These are phyloP conservation scores for Phenganax stokvisi DNA, from an alignment of 92 coral and sea anemone genomes.

Conservation along the genomic window DNA sequence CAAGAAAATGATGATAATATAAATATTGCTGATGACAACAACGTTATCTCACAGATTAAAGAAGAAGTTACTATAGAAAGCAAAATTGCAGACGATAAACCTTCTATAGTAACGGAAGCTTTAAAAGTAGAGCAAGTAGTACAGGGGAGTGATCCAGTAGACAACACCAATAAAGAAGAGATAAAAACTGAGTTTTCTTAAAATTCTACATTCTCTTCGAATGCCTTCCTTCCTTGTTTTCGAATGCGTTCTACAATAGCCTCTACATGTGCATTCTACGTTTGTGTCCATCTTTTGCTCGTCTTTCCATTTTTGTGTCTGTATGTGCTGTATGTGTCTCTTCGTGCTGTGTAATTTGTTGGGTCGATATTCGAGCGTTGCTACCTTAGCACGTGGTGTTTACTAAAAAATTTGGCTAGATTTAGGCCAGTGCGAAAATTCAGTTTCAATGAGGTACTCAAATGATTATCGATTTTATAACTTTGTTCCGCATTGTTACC, in stretches of 20 bases:
- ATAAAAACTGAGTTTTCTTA: conserved; percentile 39
- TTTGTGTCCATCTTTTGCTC: not conserved
- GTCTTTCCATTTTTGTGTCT: not conserved
- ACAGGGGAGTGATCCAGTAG: conserved; percentile 35
- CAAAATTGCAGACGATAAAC: conserved; percentile 23
- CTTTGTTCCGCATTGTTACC: not conserved
- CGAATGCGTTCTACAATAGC: too few species aligned
- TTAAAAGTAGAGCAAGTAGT: conserved; percentile 13
- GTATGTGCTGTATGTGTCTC: not conserved
- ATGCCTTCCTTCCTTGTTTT: too few species aligned
- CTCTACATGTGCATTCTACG: not conserved
- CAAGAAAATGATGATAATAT: not conserved
- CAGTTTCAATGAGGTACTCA: not conserved
- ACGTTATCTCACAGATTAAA: not conserved
- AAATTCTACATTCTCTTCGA: conserved; percentile 22
- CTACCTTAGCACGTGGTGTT: too few species aligned
- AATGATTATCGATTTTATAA: not conserved
- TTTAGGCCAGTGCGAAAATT: too few species aligned
- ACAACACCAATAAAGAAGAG: conserved; percentile 43
- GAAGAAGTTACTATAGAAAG: conserved; percentile 5
- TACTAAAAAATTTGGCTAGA: too few species aligned
- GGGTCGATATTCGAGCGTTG: too few species aligned
- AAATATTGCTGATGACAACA: conserved; percentile 7
- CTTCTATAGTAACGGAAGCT: conserved; percentile 29
- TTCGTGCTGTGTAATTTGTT: too few species aligned